Evolutionary conservation across 2,888 invertebrate genomes (phyloP), one percentile per base, ranked within the genome.

Genomic region (Macaria notata): DNA sequence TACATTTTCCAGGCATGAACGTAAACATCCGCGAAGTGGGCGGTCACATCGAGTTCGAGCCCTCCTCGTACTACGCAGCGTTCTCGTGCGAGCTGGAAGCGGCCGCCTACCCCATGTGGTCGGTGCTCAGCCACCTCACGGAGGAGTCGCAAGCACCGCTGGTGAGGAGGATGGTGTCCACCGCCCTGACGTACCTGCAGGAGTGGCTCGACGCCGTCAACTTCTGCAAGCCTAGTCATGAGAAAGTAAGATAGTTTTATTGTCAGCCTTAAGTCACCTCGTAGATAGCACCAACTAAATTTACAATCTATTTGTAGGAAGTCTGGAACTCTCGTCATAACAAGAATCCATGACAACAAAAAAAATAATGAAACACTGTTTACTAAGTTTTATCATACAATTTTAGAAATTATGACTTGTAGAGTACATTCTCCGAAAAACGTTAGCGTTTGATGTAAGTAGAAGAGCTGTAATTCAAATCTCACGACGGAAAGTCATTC

Each of bases 81-180:
- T 99, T 99, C 92, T 98, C 98, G 61, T 98, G 98, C 68, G 99
- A 99, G 92, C 89, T 99, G 69, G 99, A 99, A 90, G 98, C 98
- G 31, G 98, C 98, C 73, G 98, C 98, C 9, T 98, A 98, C 88
- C 98, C 98, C 1, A 98, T 99, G 98, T 99, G 98, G 98, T 97
- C 98, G 9, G 94, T 99, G 57, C 95, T 98, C 54, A 95, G 96
- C 46, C 98, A 99, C 90, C 92, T 98, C 39, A 94, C 94, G 61
- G 95, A 95, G 75, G 92, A 93, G 6, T 93, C 93, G 65, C 95
- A 95, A 73, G 95, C 95, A 30, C 92, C 94, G 65, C 92, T 96
- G 43, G 96, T 97, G 49, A 93, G 94, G 66, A 93, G 96, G 68
- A 95, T 97, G 61, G 87, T 98, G 33, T 92, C 93, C 52, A 95